Percentiles rank a stretch among this genome's conserved stretches.
These are phyloP conservation scores for Styela clava DNA, from an alignment of 23 tunicate species.

Conservation along the genomic window DNA sequence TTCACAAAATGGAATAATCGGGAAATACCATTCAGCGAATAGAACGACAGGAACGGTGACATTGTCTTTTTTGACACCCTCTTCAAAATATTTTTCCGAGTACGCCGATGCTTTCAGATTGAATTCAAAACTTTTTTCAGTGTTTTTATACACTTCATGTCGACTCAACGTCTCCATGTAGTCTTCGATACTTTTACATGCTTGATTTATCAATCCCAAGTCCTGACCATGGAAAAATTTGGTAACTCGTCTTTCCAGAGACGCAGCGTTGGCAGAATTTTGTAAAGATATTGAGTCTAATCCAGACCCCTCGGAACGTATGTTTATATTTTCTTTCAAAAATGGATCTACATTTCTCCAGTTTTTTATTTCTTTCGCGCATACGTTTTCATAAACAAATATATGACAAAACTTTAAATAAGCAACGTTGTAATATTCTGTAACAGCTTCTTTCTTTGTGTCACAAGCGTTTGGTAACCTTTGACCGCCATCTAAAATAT, in stretches of 20 bases:
- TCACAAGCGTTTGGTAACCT: slow-evolving; percentile 44
- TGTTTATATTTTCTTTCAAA: neutral
- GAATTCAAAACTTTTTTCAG: neutral
- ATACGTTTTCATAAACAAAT: neutral
- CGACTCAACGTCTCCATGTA: neutral
- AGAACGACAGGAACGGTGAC: neutral
- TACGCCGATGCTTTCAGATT: neutral
- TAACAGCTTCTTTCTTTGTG: slow-evolving; percentile 16
- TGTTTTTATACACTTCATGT: neutral
- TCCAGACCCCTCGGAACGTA: neutral
- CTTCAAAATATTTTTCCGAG: neutral
- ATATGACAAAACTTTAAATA: slow-evolving; percentile 52
- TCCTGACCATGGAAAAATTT: slow-evolving; percentile 1
- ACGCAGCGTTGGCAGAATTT: neutral
- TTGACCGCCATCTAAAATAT: slow-evolving; percentile 15
- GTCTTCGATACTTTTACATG: slow-evolving; percentile 8
- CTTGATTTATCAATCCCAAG: slow-evolving; percentile 3
- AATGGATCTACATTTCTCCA: neutral
- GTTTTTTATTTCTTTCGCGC: neutral
- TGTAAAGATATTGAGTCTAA: too few species aligned
- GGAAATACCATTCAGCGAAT: slow-evolving; percentile 61
- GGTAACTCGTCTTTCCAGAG: neutral
- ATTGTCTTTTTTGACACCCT: neutral
- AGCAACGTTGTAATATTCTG: slow-evolving; percentile 43
- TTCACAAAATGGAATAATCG: slow-evolving; percentile 60